Evolutionary conservation across 2,113 vertebrate genomes (phyloP).

Genomic region (Pelodiscus sinensis): DNA sequence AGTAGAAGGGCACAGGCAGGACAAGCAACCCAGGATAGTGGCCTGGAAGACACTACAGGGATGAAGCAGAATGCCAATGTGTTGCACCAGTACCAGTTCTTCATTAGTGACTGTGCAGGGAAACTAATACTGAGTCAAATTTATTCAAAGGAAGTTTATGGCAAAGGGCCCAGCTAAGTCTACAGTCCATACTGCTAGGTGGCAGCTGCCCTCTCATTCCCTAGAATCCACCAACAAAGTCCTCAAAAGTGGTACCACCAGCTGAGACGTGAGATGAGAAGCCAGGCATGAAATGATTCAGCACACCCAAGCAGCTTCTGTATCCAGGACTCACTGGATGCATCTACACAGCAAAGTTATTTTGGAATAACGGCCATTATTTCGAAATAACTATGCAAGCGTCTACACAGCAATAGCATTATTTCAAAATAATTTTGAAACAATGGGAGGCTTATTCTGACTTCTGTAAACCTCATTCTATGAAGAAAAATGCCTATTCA

Average conservation of each 20-base stretch:
- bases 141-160: neutral
- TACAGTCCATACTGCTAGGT: neutral
- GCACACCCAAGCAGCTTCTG: neutral
- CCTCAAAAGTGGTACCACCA: neutral
- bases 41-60: neutral
- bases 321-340: neutral
- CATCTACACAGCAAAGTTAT: too few species aligned
- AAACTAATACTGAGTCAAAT: neutral
- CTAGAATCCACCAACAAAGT: neutral
- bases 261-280: neutral
- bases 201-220: neutral
- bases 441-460: too few species aligned
- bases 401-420: too few species aligned
- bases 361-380: too few species aligned
- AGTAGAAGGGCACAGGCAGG: neutral
- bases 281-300: neutral
- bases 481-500: too few species aligned
- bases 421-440: too few species aligned
- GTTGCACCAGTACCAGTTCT: neutral
- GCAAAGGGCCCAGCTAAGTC: neutral
- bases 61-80: neutral
- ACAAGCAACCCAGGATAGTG: neutral
- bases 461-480: too few species aligned
- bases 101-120: neutral
- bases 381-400: too few species aligned